Evolutionary conservation across 2,113 vertebrate species (phyloP), one percentile per base, ranked within the genome.

Genomic region (Platichthys stellatus): DNA sequence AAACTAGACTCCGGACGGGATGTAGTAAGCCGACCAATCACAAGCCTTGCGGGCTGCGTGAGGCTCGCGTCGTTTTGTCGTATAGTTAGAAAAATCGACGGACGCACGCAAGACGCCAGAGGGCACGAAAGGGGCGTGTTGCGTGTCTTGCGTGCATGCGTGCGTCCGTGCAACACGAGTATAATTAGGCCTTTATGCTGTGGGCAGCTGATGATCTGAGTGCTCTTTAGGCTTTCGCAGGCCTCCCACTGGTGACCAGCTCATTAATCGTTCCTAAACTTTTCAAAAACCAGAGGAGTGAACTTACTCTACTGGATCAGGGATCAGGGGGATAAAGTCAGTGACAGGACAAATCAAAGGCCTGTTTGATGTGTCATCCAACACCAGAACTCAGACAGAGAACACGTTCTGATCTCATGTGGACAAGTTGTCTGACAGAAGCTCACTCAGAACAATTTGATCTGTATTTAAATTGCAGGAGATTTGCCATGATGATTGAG

Each of bases 331-430:
- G 63, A 78, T 71, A 62, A 84, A 74, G 28, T 72, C 67, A 20
- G 38, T 43, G 72, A 85, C 82, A 69, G 51, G 54, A 72, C 40
- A 38, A 75, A 84, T 86, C 87, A 90, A 76, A 89, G 60, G 59
- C 63, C 20, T 74, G 79, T 90, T 88, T 88, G 76, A 85, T 84
- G 80, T 84, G 73, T 58, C 82, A 80, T 74, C 73, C 75, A 68
- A 21, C 35, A 53, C 69, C 0, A 71, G 68, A 83, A 73, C 80
- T 80, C 76, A 83, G 69, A 67, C 62, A 79, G 73, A 79, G 73
- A 77, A 56, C 61, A 72, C 28, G 62, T 43, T 72, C 62, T 63
- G 71, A 35, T 83, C 79, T 64, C 74, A 69, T 23, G 59, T 49
- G 74, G 73, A 82, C 81, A 76, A 76, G 71, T 80, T 86, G 69